These are phyloP conservation scores for Clostera curtula DNA, from an alignment of 2,888 invertebrate genomes.

Conservation along the genomic window DNA sequence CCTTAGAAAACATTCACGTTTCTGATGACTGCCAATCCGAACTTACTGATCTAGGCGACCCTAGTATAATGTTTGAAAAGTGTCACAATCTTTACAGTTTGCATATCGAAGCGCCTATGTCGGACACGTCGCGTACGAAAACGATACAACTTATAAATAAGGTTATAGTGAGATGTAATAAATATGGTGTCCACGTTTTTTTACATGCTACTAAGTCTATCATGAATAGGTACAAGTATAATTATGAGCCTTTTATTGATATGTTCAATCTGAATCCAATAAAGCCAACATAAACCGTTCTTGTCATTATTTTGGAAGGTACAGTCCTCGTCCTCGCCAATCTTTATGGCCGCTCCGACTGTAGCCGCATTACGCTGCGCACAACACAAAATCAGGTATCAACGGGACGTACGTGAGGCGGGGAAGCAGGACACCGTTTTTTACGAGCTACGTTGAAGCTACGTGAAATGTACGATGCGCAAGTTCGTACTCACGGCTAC, in stretches of 20 bases:
- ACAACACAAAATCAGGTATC: no score
- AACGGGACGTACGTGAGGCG: no score
- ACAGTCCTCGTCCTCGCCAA: not conserved
- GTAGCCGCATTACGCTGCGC: no score
- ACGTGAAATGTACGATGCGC: no score
- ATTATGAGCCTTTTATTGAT: constrained; percentile 39
- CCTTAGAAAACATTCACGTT: constrained; percentile 49
- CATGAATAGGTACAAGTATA: constrained; percentile 17
- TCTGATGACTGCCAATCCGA: constrained; percentile 27
- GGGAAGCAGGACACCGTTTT: no score
- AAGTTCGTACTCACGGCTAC: no score
- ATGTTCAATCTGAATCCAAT: constrained; percentile 44
- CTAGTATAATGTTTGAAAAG: constrained; percentile 33
- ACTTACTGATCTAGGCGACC: constrained; percentile 29
- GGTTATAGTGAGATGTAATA: constrained; percentile 27
- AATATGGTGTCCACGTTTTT: constrained; percentile 29
- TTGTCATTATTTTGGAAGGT: constrained; percentile 1
- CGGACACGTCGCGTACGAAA: constrained; percentile 20
- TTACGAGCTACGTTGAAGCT: no score
- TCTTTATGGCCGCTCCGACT: no score
- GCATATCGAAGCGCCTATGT: constrained; percentile 32
- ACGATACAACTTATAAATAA: constrained; percentile 30
- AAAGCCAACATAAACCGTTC: constrained; percentile 24
- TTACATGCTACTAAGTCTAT: constrained; percentile 17
- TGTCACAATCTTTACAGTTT: constrained; percentile 46